These are phyloP conservation scores for Echinometra lucunter DNA, from an alignment of 53 echinoderm and acorn worm species.

Conservation along the genomic window DNA sequence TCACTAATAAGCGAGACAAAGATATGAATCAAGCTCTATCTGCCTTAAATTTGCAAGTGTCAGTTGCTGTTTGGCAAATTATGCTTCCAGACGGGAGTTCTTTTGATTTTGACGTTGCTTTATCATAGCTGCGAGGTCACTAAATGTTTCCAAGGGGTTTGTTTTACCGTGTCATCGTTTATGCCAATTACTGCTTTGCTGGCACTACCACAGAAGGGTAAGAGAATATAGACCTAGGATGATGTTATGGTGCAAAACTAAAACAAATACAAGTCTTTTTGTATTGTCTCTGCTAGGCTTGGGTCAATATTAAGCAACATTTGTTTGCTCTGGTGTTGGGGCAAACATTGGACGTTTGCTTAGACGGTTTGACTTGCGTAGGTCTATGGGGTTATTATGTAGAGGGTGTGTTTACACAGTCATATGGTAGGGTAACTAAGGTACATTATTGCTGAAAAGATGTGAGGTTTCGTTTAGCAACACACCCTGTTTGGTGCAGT, in stretches of 20 bases:
- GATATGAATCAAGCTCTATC: background rate
- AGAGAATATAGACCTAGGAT: background rate
- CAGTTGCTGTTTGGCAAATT: slow-evolving; percentile 26
- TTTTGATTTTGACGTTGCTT: background rate
- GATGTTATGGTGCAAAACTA: background rate
- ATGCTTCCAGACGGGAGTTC: background rate
- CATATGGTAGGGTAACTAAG: background rate
- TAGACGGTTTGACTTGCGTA: background rate
- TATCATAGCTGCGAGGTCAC: background rate
- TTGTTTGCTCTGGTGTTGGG: background rate
- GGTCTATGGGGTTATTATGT: background rate
- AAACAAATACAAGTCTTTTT: background rate
- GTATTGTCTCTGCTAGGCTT: background rate
- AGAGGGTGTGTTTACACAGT: background rate
- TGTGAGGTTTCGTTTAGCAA: background rate
- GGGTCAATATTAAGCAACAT: slow-evolving; percentile 17
- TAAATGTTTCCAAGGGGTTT: background rate
- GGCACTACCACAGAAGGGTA: background rate
- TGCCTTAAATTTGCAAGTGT: slow-evolving; percentile 43
- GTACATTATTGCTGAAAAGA: background rate
- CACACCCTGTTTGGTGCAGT: background rate
- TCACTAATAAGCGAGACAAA: slow-evolving; percentile 11
- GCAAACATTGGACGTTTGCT: background rate
- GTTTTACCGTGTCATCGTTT: background rate
- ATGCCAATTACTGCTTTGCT: background rate